Conservation (phyloP, 2,113 vertebrate species). For the Petaurus breviceps region DNA sequence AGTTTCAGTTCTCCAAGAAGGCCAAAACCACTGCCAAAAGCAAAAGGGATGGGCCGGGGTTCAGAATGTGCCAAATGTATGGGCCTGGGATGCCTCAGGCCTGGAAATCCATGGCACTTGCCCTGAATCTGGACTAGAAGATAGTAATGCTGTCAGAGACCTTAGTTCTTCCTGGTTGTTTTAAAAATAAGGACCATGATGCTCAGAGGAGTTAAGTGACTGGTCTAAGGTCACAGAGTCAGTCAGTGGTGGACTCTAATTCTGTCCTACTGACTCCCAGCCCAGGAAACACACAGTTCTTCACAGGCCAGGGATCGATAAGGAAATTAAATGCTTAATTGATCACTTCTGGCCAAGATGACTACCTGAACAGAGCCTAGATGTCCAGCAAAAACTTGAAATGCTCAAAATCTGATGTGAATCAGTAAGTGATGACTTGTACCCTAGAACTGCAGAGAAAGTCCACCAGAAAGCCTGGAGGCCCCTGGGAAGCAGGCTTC, state of each 20-base stretch:
- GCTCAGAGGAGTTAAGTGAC: neutral
- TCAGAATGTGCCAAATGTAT: neutral
- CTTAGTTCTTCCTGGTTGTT: neutral
- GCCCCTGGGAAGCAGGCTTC: neutral
- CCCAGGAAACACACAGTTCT: neutral
- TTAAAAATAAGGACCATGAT: neutral
- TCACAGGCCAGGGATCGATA: neutral
- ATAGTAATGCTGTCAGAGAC: neutral
- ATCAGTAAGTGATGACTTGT: neutral
- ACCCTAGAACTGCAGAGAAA: neutral
- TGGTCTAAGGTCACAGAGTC: neutral
- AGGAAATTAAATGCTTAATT: neutral
- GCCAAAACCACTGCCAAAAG: neutral
- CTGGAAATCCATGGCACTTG: neutral
- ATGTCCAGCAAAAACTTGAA: neutral
- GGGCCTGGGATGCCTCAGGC: neutral
- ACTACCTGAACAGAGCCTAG: neutral
- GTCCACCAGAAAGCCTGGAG: neutral
- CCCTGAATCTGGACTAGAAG: neutral
- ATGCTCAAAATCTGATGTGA: neutral
- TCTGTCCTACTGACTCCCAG: neutral
- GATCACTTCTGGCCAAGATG: neutral
- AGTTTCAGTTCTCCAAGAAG: no score
- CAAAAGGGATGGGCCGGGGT: neutral
- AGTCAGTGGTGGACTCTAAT: neutral